Conservation (phyloP, 37 sponge, comb jelly and placozoan genomes). For the Sycon ciliatum region DNA sequence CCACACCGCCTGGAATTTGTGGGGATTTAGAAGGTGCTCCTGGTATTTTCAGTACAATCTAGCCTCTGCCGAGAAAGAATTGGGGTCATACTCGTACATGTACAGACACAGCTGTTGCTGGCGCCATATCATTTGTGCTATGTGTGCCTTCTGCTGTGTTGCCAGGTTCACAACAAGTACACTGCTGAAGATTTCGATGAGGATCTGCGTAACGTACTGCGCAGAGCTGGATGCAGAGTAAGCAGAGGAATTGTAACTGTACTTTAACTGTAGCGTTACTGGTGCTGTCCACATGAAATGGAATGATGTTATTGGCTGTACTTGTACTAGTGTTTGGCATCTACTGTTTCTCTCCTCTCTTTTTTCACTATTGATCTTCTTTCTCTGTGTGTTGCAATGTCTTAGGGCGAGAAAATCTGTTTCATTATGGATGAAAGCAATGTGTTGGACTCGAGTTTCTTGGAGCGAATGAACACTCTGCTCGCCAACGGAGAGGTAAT, state of each 20-base stretch:
- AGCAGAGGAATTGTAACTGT: not conserved
- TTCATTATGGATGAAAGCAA: conserved; percentile 94
- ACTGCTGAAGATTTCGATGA: conserved; percentile 89
- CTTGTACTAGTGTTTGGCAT: not conserved
- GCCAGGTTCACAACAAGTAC: conserved; percentile 78
- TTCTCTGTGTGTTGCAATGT: not conserved
- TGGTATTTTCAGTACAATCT: too few relatives aligned
- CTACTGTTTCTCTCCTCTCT: not conserved
- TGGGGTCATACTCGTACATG: too few relatives aligned
- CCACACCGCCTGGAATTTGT: too few relatives aligned
- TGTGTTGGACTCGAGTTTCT: conserved; percentile 81
- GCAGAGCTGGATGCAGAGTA: conserved; percentile 73
- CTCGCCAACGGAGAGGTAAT: conserved; percentile 93
- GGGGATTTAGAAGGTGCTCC: too few relatives aligned
- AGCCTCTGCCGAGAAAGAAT: too few relatives aligned
- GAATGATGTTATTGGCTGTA: not conserved
- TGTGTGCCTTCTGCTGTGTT: not conserved
- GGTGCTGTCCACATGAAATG: not conserved
- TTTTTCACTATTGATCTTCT: not conserved
- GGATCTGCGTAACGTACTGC: conserved; percentile 75
- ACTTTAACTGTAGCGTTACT: not conserved
- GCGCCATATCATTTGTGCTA: too few relatives aligned
- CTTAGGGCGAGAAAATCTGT: conserved; percentile 81
- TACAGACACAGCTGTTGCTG: too few relatives aligned
- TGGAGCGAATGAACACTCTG: conserved; percentile 95